These are phyloP conservation scores for Bursaphelenchus okinawaensis DNA, from an alignment of 2,888 invertebrate genomes.

Conservation along the genomic window DNA sequence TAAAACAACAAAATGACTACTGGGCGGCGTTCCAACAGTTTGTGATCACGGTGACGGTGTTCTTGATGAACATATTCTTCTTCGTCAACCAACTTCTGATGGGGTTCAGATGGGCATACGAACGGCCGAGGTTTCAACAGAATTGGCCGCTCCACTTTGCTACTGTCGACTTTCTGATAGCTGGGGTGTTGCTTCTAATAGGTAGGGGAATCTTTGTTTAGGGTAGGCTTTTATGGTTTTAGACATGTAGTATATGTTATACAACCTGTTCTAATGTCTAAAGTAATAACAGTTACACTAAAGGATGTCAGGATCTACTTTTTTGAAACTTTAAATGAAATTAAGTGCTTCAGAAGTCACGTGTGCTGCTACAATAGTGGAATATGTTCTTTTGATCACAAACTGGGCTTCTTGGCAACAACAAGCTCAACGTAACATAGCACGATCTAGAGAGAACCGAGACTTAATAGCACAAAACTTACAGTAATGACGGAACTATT, in stretches of 20 bases:
- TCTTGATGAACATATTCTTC: constrained; percentile 16
- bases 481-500: too few species aligned
- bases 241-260: too few species aligned
- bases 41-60: constrained; percentile 9
- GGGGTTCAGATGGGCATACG: constrained; percentile 5
- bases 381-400: neutral
- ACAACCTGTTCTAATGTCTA: too few species aligned
- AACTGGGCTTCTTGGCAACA: neutral
- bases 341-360: neutral
- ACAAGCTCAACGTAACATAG: neutral
- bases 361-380: neutral
- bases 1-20: constrained; percentile 16
- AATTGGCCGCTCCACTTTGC: constrained; percentile 18
- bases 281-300: too few species aligned
- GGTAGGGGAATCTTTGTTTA: neutral
- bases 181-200: constrained; percentile 11
- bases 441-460: too few species aligned
- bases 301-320: too few species aligned
- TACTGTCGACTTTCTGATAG: constrained; percentile 4
- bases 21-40: constrained; percentile 17
- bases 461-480: too few species aligned
- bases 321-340: neutral
- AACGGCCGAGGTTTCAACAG: neutral
- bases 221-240: neutral
- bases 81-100: constrained; percentile 16